Conservation (phyloP, 2,797 vertebrate genomes). For the Threskiornis aethiopicus region DNA sequence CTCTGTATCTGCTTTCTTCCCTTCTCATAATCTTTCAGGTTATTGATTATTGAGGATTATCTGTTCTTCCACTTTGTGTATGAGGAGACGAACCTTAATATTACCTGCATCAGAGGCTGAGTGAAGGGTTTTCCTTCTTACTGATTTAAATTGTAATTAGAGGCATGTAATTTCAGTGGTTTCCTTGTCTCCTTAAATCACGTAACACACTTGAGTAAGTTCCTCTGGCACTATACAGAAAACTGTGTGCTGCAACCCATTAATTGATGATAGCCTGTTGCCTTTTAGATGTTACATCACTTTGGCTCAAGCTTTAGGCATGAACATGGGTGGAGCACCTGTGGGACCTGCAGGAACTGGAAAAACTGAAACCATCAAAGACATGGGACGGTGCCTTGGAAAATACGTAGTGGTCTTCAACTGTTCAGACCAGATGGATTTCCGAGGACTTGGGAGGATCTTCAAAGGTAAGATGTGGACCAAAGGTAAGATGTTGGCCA, state of each 20-base stretch:
- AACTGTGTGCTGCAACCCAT: neutral
- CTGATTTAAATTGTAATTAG: neutral
- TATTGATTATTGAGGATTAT: neutral
- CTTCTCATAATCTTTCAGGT: neutral
- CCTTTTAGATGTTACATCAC: conserved; percentile 92
- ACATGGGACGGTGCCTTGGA: conserved; percentile 96
- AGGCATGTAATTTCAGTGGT: neutral
- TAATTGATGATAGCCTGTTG: neutral
- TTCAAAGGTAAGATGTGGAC: conserved; percentile 86
- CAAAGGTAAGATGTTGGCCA: neutral
- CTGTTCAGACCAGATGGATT: conserved; percentile 99
- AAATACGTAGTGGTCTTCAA: conserved; percentile 98
- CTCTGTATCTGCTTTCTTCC: neutral
- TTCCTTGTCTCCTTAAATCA: neutral
- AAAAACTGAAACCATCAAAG: conserved; percentile 97
- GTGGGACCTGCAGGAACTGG: conserved; percentile 94
- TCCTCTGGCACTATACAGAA: neutral
- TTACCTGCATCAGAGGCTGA: neutral
- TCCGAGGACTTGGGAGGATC: conserved; percentile 94
- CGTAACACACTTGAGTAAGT: neutral
- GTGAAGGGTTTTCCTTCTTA: neutral
- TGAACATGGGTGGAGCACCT: conserved; percentile 97
- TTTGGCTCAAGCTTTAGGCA: conserved; percentile 94
- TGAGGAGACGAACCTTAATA: neutral
- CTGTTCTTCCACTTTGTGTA: neutral